A percentile compares a stretch with the other conserved stretches of the same genome.
These are phyloP conservation scores for Globodera ellingtonae DNA, from an alignment of 1,140 invertebrate species.

Conservation along the genomic window DNA sequence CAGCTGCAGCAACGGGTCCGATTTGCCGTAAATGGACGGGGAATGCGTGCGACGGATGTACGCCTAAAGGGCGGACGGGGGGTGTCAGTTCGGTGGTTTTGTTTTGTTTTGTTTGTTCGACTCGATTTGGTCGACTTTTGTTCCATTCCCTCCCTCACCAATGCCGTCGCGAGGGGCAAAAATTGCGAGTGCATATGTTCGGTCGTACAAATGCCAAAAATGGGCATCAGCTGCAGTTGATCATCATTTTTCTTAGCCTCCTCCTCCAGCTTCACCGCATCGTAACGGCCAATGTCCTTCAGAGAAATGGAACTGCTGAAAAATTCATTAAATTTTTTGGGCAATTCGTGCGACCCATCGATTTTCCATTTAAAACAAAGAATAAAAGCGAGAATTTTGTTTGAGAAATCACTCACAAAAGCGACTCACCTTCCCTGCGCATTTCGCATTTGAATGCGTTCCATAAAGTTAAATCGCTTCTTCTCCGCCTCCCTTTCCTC, in stretches of 20 bases:
- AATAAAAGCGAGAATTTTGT: too few species aligned
- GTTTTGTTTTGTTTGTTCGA: too few species aligned
- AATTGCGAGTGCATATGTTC: conserved; percentile 20
- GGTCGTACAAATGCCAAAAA: conserved; percentile 50
- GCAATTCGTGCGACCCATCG: conserved; percentile 15
- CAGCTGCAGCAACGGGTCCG: conserved; percentile 57
- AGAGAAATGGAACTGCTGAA: conserved; percentile 59
- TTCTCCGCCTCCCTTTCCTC: conserved; percentile 61
- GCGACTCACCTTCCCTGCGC: conserved; percentile 58
- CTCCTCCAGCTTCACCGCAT: conserved; percentile 27
- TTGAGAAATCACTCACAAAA: too few species aligned
- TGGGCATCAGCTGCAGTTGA: conserved; percentile 41
- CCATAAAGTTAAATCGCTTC: conserved; percentile 63
- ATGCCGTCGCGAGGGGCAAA: conserved; percentile 23
- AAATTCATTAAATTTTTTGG: not conserved
- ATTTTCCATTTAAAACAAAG: too few species aligned
- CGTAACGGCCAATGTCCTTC: conserved; percentile 54
- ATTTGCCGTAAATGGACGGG: conserved; percentile 60
- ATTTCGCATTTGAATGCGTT: conserved; percentile 56
- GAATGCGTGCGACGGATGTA: conserved; percentile 56
- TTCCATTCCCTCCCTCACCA: conserved; percentile 15
- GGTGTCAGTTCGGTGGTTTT: too few species aligned
- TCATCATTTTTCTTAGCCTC: conserved; percentile 35
- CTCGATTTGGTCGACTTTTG: too few species aligned
- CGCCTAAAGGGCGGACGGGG: conserved; percentile 30